These are phyloP conservation scores for Danio rerio DNA, from an alignment of 2,113 vertebrate species.

Conservation along the genomic window GRCz12tu NC_133181.1:48715501-48716000, in stretches of 20 bases:
- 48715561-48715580: background rate
- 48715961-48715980: slow-evolving; percentile 58
- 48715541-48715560: slow-evolving; percentile 34
- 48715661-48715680: background rate
- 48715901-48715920: slow-evolving; percentile 53
- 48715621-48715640: slow-evolving; percentile 17
- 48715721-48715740: background rate
- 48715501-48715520: background rate
- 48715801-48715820: background rate
- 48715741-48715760: background rate
- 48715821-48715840: slow-evolving; percentile 54
- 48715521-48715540: slow-evolving; percentile 17
- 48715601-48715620: slow-evolving; percentile 22
- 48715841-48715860: slow-evolving; percentile 51
- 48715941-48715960: slow-evolving; percentile 65
- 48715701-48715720: slow-evolving; percentile 14
- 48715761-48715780: background rate
- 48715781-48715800: background rate
- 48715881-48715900: slow-evolving; percentile 66
- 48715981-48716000: slow-evolving; percentile 54
- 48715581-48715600: slow-evolving; percentile 25
- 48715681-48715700: slow-evolving; percentile 27
- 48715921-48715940: slow-evolving; percentile 64
- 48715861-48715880: slow-evolving; percentile 14
- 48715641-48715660: slow-evolving; percentile 1